phyloP scores from a whole-genome alignment of 2,888 invertebrate genomes.

The Euspilapteryx auroguttella region DNA sequence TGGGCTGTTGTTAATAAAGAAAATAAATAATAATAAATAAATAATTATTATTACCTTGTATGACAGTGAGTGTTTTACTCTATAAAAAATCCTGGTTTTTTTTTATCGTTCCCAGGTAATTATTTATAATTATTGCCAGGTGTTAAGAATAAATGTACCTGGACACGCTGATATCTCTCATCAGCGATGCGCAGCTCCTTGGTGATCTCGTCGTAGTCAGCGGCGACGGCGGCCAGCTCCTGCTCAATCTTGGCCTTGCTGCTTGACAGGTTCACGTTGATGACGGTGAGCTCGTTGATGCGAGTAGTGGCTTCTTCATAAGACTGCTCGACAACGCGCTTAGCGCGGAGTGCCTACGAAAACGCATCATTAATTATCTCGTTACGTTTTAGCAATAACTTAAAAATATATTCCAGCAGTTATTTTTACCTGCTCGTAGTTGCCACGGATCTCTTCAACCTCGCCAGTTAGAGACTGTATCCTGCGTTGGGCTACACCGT shows the following conservation, averaged over 20 bases:
- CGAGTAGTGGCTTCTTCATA: conserved; percentile 90
- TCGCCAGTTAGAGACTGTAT: conserved; percentile 90
- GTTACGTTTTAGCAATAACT: too few relatives aligned
- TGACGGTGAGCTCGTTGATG: conserved; percentile 91
- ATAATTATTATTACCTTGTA: too few relatives aligned
- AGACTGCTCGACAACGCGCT: conserved; percentile 86
- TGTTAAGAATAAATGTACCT: too few relatives aligned
- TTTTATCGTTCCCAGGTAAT: too few relatives aligned
- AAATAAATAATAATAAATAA: too few relatives aligned
- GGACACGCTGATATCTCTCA: conserved; percentile 92
- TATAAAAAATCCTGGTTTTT: too few relatives aligned
- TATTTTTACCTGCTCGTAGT: conserved; percentile 76
- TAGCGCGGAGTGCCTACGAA: conserved; percentile 82
- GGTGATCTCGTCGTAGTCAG: conserved; percentile 97
- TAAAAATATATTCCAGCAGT: too few relatives aligned
- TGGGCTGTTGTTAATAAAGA: too few relatives aligned
- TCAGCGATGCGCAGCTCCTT: conserved; percentile 92
- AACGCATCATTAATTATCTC: too few relatives aligned
- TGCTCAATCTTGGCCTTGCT: conserved; percentile 95
- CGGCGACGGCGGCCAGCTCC: conserved; percentile 86
- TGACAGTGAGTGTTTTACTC: too few relatives aligned
- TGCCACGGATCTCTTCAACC: conserved; percentile 93
- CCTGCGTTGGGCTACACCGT: conserved; percentile 87
- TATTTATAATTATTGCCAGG: too few relatives aligned
- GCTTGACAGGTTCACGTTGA: conserved; percentile 93